Evolutionary conservation across 2,888 invertebrate species (phyloP).

Genomic region (Caenorhabditis japonica): DNA sequence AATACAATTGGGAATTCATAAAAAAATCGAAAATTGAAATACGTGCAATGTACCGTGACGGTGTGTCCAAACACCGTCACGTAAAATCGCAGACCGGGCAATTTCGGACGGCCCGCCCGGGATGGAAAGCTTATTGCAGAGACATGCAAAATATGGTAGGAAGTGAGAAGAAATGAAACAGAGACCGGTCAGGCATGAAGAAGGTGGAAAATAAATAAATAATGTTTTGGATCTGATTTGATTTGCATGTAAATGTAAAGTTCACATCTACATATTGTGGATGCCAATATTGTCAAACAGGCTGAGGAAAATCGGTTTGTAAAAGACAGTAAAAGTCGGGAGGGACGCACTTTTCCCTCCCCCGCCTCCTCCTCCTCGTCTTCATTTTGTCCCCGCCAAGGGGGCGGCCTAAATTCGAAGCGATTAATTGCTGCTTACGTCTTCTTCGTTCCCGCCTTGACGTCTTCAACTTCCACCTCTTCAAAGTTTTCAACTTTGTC

Average conservation of each 20-base stretch:
- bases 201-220: slow-evolving; percentile 39
- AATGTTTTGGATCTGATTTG: slow-evolving; percentile 34
- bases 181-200: slow-evolving; percentile 41
- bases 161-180: no score
- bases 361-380: not conserved
- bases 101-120: no score
- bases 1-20: no score
- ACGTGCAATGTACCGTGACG: no score
- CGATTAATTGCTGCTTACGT: slow-evolving; percentile 53
- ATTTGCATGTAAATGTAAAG: not conserved
- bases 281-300: slow-evolving; percentile 9
- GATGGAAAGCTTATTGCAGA: no score
- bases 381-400: slow-evolving; percentile 34
- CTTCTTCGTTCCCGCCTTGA: slow-evolving; percentile 22
- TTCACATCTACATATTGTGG: not conserved
- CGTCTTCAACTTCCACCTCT: slow-evolving; percentile 10
- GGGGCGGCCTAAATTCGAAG: slow-evolving; percentile 45
- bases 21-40: no score
- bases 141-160: no score
- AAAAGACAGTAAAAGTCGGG: slow-evolving; percentile 52
- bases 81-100: no score
- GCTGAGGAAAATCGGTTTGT: slow-evolving; percentile 44
- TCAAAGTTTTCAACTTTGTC: slow-evolving; percentile 22
- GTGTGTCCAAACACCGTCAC: no score
- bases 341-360: slow-evolving; percentile 25